These are phyloP conservation scores for Typhlichthys eigenmanni DNA, from an alignment of 2,797 vertebrate species.

Conservation along the genomic window DNA sequence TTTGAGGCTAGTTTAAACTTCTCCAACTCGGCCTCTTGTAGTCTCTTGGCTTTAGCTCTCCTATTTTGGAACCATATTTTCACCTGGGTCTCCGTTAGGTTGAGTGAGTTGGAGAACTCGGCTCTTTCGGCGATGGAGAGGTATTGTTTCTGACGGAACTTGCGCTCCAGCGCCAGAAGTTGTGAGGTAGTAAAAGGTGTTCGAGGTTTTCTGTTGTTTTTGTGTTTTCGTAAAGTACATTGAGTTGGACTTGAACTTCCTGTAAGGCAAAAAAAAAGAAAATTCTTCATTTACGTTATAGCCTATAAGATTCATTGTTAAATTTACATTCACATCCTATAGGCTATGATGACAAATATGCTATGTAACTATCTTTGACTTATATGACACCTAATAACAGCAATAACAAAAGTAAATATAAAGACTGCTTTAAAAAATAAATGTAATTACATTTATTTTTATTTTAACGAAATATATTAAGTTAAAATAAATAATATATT, in stretches of 20 bases:
- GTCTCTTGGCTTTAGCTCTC: constrained; percentile 85
- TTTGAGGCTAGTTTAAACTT: constrained; percentile 83
- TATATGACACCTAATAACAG: no score
- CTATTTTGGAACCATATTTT: constrained; percentile 90
- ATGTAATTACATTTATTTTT: no score
- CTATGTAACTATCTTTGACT: no score
- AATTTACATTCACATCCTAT: not conserved
- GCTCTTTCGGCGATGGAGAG: constrained; percentile 87
- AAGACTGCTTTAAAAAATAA: no score
- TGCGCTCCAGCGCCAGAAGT: constrained; percentile 85
- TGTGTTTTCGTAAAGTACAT: constrained; percentile 85
- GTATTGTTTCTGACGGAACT: constrained; percentile 87
- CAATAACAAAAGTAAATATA: no score
- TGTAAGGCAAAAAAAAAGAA: constrained; percentile 36
- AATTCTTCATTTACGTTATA: no score
- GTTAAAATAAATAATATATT: not conserved
- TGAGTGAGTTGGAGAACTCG: constrained; percentile 85
- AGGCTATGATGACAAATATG: not conserved
- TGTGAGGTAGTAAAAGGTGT: constrained; percentile 88
- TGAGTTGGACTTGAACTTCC: constrained; percentile 79
- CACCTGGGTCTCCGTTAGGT: constrained; percentile 86
- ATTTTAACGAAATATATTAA: not conserved
- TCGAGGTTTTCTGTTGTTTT: constrained; percentile 87
- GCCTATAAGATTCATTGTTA: not conserved
- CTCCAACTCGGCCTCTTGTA: constrained; percentile 86